Percentiles rank a stretch among this genome's conserved stretches.
Evolutionary conservation across 2,888 invertebrate genomes (phyloP).

Genomic region (Diogma glabrata): DNA sequence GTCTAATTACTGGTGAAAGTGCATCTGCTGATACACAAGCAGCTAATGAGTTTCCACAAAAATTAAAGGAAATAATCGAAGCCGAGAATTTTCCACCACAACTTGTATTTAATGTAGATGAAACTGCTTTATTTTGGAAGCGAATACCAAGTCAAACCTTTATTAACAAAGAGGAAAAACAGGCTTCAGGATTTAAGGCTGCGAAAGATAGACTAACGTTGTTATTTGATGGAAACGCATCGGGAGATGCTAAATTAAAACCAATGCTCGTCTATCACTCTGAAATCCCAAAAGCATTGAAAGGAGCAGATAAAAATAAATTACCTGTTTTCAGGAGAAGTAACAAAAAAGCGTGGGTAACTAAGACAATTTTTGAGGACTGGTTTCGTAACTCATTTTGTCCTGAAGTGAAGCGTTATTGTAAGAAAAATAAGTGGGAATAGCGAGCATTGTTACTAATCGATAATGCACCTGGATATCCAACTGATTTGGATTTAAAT

Average conservation of each 20-base stretch:
- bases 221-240: background rate
- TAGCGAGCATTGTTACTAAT: no score
- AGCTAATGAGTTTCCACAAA: background rate
- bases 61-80: background rate
- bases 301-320: slow-evolving; percentile 19
- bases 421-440: no score
- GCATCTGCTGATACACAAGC: background rate
- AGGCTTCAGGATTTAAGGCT: background rate
- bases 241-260: slow-evolving; percentile 20
- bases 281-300: slow-evolving; percentile 22
- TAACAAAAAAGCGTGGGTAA: slow-evolving; percentile 21
- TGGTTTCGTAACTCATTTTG: no score
- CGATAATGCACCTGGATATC: no score
- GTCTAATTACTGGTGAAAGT: background rate
- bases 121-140: slow-evolving; percentile 1
- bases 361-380: background rate
- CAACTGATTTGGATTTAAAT: no score
- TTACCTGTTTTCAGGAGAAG: slow-evolving; percentile 23
- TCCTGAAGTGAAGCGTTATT: no score
- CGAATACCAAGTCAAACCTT: background rate
- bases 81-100: background rate
- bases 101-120: background rate
- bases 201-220: background rate
- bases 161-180: no score
- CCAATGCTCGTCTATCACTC: slow-evolving; percentile 23